Conservation (phyloP, 2,113 vertebrate genomes). For the Callopanchax toddi region DNA sequence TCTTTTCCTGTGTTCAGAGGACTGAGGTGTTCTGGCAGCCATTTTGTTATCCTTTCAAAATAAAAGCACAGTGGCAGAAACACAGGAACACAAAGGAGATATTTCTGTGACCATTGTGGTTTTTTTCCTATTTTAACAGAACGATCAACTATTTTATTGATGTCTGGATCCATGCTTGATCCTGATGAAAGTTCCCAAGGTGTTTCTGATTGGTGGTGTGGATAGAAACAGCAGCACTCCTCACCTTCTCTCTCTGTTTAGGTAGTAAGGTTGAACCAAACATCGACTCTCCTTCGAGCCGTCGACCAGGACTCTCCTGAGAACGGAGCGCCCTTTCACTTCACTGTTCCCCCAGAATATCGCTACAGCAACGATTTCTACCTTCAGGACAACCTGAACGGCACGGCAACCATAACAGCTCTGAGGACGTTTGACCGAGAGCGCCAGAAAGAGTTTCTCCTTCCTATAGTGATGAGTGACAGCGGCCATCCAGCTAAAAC, state of each 20-base stretch:
- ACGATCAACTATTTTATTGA: no score
- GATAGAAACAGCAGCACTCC: background rate
- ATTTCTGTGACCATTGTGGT: no score
- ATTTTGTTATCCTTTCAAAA: no score
- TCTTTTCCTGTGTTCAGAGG: no score
- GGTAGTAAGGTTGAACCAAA: constrained; percentile 82
- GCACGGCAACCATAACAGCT: constrained; percentile 85
- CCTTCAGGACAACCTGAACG: constrained; percentile 87
- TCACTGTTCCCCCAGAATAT: constrained; percentile 78
- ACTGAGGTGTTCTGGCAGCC: no score
- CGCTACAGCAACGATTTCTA: constrained; percentile 83
- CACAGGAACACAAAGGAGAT: no score
- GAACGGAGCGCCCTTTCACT: constrained; percentile 86
- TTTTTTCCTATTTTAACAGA: no score
- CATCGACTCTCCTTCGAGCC: constrained; percentile 81
- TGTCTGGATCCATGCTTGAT: no score
- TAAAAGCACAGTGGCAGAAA: no score
- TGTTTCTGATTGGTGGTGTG: background rate
- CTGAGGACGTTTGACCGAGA: constrained; percentile 88
- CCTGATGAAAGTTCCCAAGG: no score
- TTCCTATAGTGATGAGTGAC: constrained; percentile 87
- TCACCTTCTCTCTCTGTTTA: constrained; percentile 52
- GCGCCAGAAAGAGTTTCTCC: constrained; percentile 83
- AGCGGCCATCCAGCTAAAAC: constrained; percentile 85
- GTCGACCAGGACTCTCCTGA: constrained; percentile 82